Percentiles rank a stretch among this genome's conserved stretches.
Conservation (phyloP, 2,797 vertebrate species). For the Coreius guichenoti region DNA sequence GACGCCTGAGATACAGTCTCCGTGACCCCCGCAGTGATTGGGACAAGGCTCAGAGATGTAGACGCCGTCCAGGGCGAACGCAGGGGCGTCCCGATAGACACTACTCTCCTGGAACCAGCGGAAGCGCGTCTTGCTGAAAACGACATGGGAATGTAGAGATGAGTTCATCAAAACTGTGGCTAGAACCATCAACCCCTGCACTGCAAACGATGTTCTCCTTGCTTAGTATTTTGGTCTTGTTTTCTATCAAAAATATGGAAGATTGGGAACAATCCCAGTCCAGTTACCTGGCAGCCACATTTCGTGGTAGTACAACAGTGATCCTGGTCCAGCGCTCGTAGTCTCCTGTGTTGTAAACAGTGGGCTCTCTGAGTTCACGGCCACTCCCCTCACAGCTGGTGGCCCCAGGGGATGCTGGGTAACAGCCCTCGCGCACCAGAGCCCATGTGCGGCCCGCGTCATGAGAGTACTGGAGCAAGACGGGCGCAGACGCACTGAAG, state of each 20-base stretch:
- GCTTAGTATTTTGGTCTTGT: background rate
- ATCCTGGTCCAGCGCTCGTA: slow-evolving; percentile 95
- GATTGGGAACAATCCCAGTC: background rate
- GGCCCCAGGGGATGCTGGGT: slow-evolving; percentile 85
- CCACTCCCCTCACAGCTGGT: slow-evolving; percentile 91
- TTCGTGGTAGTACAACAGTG: slow-evolving; percentile 89
- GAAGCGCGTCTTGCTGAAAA: slow-evolving; percentile 92
- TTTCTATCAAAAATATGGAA: background rate
- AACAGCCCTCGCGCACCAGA: slow-evolving; percentile 92
- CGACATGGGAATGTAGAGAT: slow-evolving; percentile 18
- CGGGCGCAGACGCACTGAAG: slow-evolving; percentile 87
- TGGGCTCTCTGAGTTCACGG: slow-evolving; percentile 89
- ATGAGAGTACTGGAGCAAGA: slow-evolving; percentile 95
- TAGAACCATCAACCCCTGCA: background rate
- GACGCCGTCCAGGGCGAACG: slow-evolving; percentile 93
- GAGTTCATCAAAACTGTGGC: background rate
- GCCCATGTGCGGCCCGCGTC: slow-evolving; percentile 94
- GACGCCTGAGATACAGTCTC: slow-evolving; percentile 95
- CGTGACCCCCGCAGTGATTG: slow-evolving; percentile 92
- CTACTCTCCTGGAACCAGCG: slow-evolving; percentile 99
- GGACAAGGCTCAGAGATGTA: slow-evolving; percentile 98
- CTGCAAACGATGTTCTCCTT: background rate
- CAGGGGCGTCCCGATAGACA: slow-evolving; percentile 84
- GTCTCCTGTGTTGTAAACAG: slow-evolving; percentile 89
- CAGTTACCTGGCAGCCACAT: slow-evolving; percentile 88